phyloP scores from a whole-genome alignment of 2,113 vertebrate species.

The Calypte anna region DNA sequence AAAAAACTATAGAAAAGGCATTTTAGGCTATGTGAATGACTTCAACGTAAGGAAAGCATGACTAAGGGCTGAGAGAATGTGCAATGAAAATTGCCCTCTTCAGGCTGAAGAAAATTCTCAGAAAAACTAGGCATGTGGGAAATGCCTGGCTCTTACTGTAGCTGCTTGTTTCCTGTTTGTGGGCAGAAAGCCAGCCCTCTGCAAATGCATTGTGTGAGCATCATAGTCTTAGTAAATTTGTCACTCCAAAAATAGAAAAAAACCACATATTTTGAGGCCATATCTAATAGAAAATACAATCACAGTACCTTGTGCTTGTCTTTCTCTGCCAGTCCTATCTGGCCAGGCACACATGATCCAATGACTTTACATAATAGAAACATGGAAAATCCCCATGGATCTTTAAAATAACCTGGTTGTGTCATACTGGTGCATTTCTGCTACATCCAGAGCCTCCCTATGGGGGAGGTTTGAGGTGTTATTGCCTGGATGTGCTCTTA shows the following conservation, averaged over 20 bases:
- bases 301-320: conserved; percentile 2
- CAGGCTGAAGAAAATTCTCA: conserved; percentile 77
- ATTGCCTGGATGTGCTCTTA: not conserved
- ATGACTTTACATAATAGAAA: not conserved
- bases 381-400: not conserved
- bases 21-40: conserved; percentile 60
- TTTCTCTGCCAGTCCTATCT: not conserved
- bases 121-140: conserved; percentile 74
- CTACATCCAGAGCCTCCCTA: not conserved
- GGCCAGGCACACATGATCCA: not conserved
- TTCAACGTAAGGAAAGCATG: conserved; percentile 75
- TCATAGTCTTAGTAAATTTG: conserved; percentile 19
- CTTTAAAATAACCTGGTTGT: not conserved
- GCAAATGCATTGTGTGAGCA: conserved; percentile 21
- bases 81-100: conserved; percentile 55
- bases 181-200: conserved; percentile 59
- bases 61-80: conserved; percentile 75
- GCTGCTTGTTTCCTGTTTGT: not conserved
- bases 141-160: conserved; percentile 71
- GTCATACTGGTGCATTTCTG: not conserved
- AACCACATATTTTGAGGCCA: not conserved
- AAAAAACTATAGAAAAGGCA: conserved; percentile 56
- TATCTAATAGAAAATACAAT: not conserved
- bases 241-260: not conserved
- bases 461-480: not conserved